Base-by-base conservation (phyloP, 2,797 vertebrate genomes). In the Dendrocincla tyrannina region DNA sequence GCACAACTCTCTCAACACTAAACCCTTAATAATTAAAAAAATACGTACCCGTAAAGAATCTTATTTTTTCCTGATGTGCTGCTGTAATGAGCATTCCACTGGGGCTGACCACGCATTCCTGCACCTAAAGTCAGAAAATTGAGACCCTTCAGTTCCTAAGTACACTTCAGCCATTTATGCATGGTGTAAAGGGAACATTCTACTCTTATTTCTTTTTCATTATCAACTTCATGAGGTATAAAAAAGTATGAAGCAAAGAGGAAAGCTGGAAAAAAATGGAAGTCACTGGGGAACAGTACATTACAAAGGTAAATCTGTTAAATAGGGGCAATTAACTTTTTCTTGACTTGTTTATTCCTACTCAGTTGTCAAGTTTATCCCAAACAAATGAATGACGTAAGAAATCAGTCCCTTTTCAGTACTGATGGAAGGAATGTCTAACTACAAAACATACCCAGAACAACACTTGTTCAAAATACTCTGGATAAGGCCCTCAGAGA, bases 1-100 rank as follows among this genome's bases (percentile, higher is more conserved):
- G 14, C 66, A 64, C 20, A 53, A 47, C 14, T 55, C 42, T 55
- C 33, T 46, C 32, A 44, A 3, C 55, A 87, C 10, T 52, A 80
- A 79, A 42, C 5, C 4, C 33, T n/a, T 50, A 63, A 42, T 47
- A 80, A 69, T 68, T 30, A 24, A 74, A 92, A 92, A 79, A 47
- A 53, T 30, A 78, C 41, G 10, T 72, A 78, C 17, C n/a, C 0
- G 0, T 12, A 35, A 17, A 4, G 23, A 14, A 80, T 33, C 22
- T 63, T 49, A 7, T 4, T 19, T 53, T 68, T 90, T 64, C 44
- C 58, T 39, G 49, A 33, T 17, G 17, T 30, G 15, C 33, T n/a
- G 11, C 35, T 42, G 17, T 5, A 49, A n/a, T 22, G 35, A 17
- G 22, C 35, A 7, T 63, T 88, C 32, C 69, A 20, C 18, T 15